Base-by-base conservation (phyloP, 2,113 vertebrate species). In the Aphelocoma coerulescens region DNA sequence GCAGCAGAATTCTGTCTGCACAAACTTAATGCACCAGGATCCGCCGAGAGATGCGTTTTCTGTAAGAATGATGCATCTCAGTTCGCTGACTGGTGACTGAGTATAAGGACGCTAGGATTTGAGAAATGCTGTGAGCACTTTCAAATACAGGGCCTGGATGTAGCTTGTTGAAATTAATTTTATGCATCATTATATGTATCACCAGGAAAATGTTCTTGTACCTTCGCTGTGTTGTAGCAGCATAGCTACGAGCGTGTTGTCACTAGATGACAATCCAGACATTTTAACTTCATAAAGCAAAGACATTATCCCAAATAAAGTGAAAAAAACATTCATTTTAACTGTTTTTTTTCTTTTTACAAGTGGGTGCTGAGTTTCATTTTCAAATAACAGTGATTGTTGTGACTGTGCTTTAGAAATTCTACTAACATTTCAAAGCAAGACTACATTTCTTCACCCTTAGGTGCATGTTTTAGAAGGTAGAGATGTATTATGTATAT, bases 201-300 rank as follows among this genome's bases (percentile, higher is more conserved):
- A 89, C 32, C 7, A 19, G 68, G 89, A 97, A 97, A 95, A 96
- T 82, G 61, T 26, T 83, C 73, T 92, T 92, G 52, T 22, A 81
- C 46, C 46, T 92, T 77, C n/a, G 5, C 14, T 30, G 13, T 16
- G 13, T 30, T 69, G 30, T 7, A 69, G 39, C 26, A 78, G 76
- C 63, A 55, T 23, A 94, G 41, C 44, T 55, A 65, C 55, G 80
- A 68, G 63, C 6, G 23, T 96, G 86, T 66, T 96, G 54, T 91
- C 89, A 94, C 82, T 91, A 78, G 57, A 68, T 95, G 55, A 96
- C 69, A 88, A 89, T 94, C 88, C 78, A 48, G 18, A 26, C 37
- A 72, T 92, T 97, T 84, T 89, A 83, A 72, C 69, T 95, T 96
- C 73, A 15, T 33, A 72, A 92, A 97, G 46, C n/a, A 93, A 91